Evolutionary conservation across 2,888 invertebrate species (phyloP), one percentile per base, ranked within the genome.

Genomic region (Thereva nobilitata): DNA sequence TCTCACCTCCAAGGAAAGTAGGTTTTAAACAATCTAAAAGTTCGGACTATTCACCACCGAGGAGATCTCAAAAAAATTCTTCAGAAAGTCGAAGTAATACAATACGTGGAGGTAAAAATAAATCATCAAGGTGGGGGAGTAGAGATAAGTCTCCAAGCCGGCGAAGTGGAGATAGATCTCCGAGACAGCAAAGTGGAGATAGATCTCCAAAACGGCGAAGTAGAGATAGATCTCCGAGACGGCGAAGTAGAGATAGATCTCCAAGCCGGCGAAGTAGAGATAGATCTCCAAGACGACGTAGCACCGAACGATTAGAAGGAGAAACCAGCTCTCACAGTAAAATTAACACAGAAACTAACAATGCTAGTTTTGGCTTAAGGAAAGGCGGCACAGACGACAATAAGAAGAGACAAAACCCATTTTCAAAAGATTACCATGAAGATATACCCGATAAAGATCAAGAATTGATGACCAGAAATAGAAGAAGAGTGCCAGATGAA

Each of bases 381-480:
- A 23, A 23, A 23, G 23, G 23, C 23, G 23, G 23, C 23, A 1
- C 1, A 23, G 23, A 23, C 2, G 23, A 23, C 23, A 23, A 23
- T 23, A 23, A 23, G 23, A 23, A 23, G 23, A 23, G 23, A 2
- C 23, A 23, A 5, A 47, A n/a, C 7, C n/a, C 2, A 10, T n/a
- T 5, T 10, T 47, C 77, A 84, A 84, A 72, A 86, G 94, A 84
- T 85, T 23, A 50, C 47, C 87, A 23, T 7, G 86, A 86, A 71
- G 89, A 91, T 49, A 42, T 70, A 38, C 88, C 89, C 0, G 93
- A 93, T 0, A 84, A 84, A 70, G 86, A 88, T 75, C 91, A 92
- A 45, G 82, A 86, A 86, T 88, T 5, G 85, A 93, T 35, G 81
- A 89, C 23, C 84, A 93, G 68, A 90, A 90, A 7, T 84, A 82